These are phyloP conservation scores for Callyntrura guangdongensis DNA, from an alignment of 2,888 invertebrate species.

Conservation along the genomic window DNA sequence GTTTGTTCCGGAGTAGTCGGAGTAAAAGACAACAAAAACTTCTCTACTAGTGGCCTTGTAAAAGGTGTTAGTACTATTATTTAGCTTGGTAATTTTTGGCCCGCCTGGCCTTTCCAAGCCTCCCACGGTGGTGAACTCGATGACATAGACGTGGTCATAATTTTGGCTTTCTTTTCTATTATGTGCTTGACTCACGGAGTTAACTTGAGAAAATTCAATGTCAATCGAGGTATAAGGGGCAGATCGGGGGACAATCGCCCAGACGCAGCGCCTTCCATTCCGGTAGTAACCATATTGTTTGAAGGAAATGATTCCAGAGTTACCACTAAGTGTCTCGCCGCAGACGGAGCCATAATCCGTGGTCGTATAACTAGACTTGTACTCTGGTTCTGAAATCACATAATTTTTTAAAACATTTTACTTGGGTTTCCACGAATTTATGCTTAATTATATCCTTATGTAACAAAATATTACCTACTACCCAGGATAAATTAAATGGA, in stretches of 20 bases:
- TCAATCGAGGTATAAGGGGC: slow-evolving; percentile 8
- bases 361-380: background rate
- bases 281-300: background rate
- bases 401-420: no score
- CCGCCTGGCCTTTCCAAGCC: background rate
- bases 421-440: no score
- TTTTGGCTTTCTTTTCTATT: background rate
- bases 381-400: background rate
- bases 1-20: background rate
- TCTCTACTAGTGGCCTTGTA: slow-evolving; percentile 15
- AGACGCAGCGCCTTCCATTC: background rate
- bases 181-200: background rate
- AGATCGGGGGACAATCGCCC: slow-evolving; percentile 1
- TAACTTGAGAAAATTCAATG: background rate
- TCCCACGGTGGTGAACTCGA: background rate
- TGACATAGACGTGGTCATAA: slow-evolving; percentile 4
- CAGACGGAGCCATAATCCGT: background rate
- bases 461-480: background rate
- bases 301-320: background rate
- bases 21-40: slow-evolving; percentile 12
- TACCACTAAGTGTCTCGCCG: no score
- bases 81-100: background rate
- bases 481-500: slow-evolving; percentile 5
- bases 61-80: background rate
- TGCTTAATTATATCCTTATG: no score